phyloP scores from a whole-genome alignment of 37 sponge, comb jelly and placozoan species.

The Ianthella basta region DNA sequence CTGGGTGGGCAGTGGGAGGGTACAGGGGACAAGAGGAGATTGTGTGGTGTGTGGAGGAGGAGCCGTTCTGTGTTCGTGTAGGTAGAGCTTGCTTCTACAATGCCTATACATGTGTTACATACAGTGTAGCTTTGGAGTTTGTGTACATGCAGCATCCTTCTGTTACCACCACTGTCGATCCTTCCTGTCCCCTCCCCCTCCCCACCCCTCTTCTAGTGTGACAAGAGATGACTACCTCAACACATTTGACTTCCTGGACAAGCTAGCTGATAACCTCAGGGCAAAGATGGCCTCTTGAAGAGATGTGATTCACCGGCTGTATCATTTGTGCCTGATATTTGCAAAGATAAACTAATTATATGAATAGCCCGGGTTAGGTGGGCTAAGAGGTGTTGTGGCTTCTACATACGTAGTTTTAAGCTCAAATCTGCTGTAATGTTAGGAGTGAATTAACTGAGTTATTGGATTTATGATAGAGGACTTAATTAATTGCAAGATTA shows the following conservation, averaged over 20 bases:
- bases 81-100: too few species aligned
- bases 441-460: too few species aligned
- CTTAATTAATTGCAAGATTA: too few species aligned
- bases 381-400: too few species aligned
- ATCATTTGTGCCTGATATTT: too few species aligned
- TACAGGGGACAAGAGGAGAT: background rate
- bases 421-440: too few species aligned
- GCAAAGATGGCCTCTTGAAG: slow-evolving; percentile 37
- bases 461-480: too few species aligned
- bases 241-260: slow-evolving; percentile 95
- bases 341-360: too few species aligned
- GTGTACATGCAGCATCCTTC: too few species aligned
- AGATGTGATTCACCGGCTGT: background rate
- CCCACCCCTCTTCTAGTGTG: slow-evolving; percentile 51
- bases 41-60: too few species aligned
- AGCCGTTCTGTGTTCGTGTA: background rate
- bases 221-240: slow-evolving; percentile 85
- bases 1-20: background rate
- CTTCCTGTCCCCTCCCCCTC: background rate
- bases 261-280: slow-evolving; percentile 83
- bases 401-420: too few species aligned
- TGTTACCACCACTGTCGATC: background rate
- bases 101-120: slow-evolving; percentile 16
- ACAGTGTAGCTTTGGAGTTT: slow-evolving; percentile 35
- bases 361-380: too few species aligned